A percentile compares a stretch with the other conserved stretches of the same genome.
Conservation (phyloP, 2,113 vertebrate genomes). For the Sceloporus tristichus region DNA sequence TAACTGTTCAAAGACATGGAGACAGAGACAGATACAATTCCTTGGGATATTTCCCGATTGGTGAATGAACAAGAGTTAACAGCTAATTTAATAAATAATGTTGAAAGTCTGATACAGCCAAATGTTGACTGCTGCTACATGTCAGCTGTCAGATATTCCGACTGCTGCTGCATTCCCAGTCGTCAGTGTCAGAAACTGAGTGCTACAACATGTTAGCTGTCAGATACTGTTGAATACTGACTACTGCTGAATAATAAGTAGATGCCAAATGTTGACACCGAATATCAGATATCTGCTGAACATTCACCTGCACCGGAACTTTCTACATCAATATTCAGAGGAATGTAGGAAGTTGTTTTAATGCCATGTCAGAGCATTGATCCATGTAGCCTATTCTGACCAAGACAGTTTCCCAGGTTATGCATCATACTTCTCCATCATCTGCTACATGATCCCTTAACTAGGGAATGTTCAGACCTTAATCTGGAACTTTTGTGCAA, state of each 20-base stretch:
- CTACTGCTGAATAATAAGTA: neutral
- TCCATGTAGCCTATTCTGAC: neutral
- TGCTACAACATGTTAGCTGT: neutral
- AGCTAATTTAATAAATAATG: conserved; percentile 7
- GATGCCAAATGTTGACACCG: neutral
- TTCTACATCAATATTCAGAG: neutral
- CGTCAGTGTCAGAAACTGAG: conserved; percentile 21
- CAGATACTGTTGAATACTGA: neutral
- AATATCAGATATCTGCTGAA: neutral
- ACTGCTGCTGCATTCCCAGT: neutral
- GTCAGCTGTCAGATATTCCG: conserved; percentile 14
- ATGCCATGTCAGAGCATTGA: neutral
- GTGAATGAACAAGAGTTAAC: neutral
- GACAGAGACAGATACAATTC: neutral
- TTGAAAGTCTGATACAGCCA: neutral
- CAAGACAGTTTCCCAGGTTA: neutral
- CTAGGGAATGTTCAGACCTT: neutral
- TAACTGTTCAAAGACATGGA: neutral
- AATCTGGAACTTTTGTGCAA: neutral
- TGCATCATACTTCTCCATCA: neutral
- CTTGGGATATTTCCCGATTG: neutral
- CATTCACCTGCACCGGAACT: neutral
- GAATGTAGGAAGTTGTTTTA: neutral
- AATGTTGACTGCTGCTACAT: conserved; percentile 21
- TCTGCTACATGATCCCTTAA: neutral